These are phyloP conservation scores for Orchestes rusci DNA, from an alignment of 2,888 invertebrate species.

Conservation along the genomic window DNA sequence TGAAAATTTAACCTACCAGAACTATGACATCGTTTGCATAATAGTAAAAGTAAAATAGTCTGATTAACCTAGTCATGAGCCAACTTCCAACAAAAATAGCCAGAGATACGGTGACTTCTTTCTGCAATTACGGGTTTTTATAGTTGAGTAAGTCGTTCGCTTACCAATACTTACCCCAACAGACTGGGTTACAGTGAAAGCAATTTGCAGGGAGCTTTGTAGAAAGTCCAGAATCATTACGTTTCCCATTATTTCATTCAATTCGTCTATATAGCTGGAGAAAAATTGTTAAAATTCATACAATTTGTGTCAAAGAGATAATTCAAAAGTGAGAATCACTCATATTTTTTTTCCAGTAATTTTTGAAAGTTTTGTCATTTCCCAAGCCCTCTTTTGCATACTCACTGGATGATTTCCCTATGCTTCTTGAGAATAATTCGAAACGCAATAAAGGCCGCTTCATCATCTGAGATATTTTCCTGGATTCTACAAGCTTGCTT, in stretches of 20 bases:
- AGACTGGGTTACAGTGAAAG: conserved; percentile 1
- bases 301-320: too few species aligned
- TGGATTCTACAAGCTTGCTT: not conserved
- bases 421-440: not conserved
- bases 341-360: too few species aligned
- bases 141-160: too few species aligned
- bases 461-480: not conserved
- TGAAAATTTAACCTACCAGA: not conserved
- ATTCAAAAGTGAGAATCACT: too few species aligned
- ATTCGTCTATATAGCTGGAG: conserved; percentile 1
- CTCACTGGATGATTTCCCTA: not conserved
- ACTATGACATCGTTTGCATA: conserved; percentile 2
- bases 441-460: not conserved
- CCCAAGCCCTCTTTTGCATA: not conserved
- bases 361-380: too few species aligned
- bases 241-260: not conserved
- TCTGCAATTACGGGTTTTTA: too few species aligned
- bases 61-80: not conserved
- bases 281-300: not conserved
- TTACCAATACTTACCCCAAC: too few species aligned
- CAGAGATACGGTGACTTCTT: not conserved
- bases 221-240: conserved; percentile 3
- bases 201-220: conserved; percentile 4
- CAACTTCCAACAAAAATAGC: not conserved
- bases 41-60: conserved; percentile 1